A percentile compares a stretch with the other conserved stretches of the same genome.
These are phyloP conservation scores for Karalla daura DNA, from an alignment of 2,797 vertebrate species.

Conservation along the genomic window DNA sequence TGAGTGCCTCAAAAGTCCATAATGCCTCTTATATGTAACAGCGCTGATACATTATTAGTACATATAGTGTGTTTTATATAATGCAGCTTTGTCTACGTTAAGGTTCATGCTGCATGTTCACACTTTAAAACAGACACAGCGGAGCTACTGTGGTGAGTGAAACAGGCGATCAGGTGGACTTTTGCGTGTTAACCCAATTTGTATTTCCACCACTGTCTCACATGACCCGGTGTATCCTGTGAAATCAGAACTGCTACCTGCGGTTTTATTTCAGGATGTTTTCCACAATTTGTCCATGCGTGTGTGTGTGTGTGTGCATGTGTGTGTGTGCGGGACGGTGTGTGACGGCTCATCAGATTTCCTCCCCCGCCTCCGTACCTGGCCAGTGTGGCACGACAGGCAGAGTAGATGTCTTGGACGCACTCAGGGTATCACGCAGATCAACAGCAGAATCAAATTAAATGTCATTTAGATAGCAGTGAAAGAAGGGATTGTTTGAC, in stretches of 20 bases:
- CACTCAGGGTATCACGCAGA: constrained; percentile 83
- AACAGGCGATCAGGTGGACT: constrained; percentile 42
- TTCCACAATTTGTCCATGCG: constrained; percentile 70
- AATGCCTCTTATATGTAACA: no score
- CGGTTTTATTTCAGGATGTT: constrained; percentile 88
- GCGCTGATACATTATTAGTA: no score
- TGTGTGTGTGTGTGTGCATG: constrained; percentile 44
- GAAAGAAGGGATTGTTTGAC: constrained; percentile 87
- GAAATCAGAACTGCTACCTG: constrained; percentile 80
- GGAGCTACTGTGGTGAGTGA: neutral
- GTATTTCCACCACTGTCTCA: constrained; percentile 80
- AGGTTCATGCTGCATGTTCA: neutral
- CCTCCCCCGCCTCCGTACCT: constrained; percentile 74
- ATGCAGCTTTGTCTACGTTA: neutral
- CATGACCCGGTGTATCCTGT: constrained; percentile 81
- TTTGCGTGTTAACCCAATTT: constrained; percentile 75
- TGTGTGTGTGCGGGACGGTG: constrained; percentile 57
- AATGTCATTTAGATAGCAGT: constrained; percentile 87
- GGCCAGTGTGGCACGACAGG: constrained; percentile 71
- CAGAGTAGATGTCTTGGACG: constrained; percentile 83
- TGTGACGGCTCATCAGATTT: constrained; percentile 81
- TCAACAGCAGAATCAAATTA: constrained; percentile 87
- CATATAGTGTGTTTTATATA: constrained; percentile 6
- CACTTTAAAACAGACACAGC: no score
- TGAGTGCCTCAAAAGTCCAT: no score